A percentile compares a stretch with the other conserved stretches of the same genome.
Evolutionary conservation across 2,797 vertebrate genomes (phyloP).

Genomic region (Cuculus canorus): DNA sequence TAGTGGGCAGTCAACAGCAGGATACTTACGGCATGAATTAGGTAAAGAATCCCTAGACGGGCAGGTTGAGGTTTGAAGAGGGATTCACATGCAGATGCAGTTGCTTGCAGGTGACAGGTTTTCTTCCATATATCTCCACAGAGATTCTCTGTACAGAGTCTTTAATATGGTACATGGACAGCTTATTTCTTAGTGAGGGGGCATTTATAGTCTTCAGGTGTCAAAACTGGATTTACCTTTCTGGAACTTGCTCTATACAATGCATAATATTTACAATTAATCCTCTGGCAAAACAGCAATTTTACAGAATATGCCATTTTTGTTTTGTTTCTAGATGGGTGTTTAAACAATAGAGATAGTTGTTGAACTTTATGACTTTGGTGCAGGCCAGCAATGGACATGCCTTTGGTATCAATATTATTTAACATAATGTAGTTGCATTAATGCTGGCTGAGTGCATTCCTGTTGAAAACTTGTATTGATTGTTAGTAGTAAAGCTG

Average conservation of each 20-base stretch:
- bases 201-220: not conserved
- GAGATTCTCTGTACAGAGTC: not conserved
- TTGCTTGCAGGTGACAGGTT: not conserved
- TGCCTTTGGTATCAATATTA: slow-evolving; percentile 58
- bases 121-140: not conserved
- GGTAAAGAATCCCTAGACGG: not conserved
- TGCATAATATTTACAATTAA: not conserved
- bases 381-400: not conserved
- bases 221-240: not conserved
- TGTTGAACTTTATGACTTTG: slow-evolving; percentile 28
- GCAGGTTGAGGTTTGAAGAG: not conserved
- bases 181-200: not conserved
- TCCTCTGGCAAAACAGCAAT: not conserved
- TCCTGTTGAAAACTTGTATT: slow-evolving; percentile 68
- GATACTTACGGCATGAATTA: not conserved
- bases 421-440: slow-evolving; percentile 64
- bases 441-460: slow-evolving; percentile 60
- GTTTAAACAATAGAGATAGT: not conserved
- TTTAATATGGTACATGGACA: not conserved
- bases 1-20: not conserved
- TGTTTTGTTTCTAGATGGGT: not conserved
- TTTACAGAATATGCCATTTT: not conserved
- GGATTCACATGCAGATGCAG: not conserved
- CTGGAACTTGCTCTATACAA: not conserved
- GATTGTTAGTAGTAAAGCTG: slow-evolving; percentile 69